Percentiles rank a stretch among this genome's conserved stretches.
Conservation (phyloP, 2,113 vertebrate species). For the Apodemus speciosus region DNA sequence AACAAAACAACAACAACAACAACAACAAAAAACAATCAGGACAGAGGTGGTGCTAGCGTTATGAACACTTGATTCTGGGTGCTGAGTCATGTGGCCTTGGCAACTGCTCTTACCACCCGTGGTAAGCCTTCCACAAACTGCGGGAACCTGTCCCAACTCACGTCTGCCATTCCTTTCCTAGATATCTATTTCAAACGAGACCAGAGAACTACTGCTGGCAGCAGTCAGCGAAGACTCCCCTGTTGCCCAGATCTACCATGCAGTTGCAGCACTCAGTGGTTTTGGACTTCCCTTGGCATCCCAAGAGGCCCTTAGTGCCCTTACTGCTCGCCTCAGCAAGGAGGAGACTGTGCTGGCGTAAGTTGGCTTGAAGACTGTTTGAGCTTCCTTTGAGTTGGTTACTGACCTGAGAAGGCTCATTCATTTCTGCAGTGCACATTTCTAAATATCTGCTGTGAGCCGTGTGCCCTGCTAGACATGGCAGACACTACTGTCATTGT, state of each 20-base stretch:
- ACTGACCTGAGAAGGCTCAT: not conserved
- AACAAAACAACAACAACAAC: not conserved
- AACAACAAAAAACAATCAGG: not conserved
- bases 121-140: not conserved
- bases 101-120: not conserved
- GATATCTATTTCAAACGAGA: slow-evolving; percentile 96
- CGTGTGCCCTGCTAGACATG: not conserved
- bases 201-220: slow-evolving; percentile 94
- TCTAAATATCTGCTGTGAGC: not conserved
- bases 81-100: not conserved
- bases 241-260: slow-evolving; percentile 93
- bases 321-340: slow-evolving; percentile 93
- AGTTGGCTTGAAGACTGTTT: slow-evolving; percentile 75
- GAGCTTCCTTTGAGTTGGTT: not conserved
- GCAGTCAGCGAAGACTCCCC: slow-evolving; percentile 96
- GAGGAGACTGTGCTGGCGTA: slow-evolving; percentile 96
- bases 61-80: not conserved
- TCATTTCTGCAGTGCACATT: not conserved
- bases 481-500: not conserved
- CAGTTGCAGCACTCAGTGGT: slow-evolving; percentile 92
- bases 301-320: slow-evolving; percentile 93
- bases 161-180: slow-evolving; percentile 74
- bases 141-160: slow-evolving; percentile 5
- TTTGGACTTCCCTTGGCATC: slow-evolving; percentile 95
- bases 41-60: not conserved